Percentiles rank a stretch among this genome's conserved stretches.
These are phyloP conservation scores for Clarias fuscus DNA, from an alignment of 2,797 vertebrate species.

Conservation along the genomic window DNA sequence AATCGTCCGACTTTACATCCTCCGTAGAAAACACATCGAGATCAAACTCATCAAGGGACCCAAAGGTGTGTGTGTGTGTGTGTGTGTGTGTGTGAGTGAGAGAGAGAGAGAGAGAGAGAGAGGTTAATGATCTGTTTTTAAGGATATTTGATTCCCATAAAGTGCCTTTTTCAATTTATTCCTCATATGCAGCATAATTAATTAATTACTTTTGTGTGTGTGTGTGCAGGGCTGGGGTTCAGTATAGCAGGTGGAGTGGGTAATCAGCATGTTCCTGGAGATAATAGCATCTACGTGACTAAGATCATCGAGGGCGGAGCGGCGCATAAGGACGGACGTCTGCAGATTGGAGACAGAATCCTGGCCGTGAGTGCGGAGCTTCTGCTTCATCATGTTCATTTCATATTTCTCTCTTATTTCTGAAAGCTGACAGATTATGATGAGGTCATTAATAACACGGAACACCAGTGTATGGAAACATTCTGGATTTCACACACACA, in stretches of 20 bases:
- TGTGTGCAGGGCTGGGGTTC: slow-evolving; percentile 75
- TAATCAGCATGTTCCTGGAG: slow-evolving; percentile 87
- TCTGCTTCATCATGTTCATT: neutral
- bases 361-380: slow-evolving; percentile 68
- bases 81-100: neutral
- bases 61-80: slow-evolving; percentile 65
- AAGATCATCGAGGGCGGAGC: slow-evolving; percentile 89
- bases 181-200: neutral
- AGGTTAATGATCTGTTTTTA: neutral
- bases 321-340: slow-evolving; percentile 82
- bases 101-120: neutral
- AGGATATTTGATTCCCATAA: neutral
- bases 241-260: slow-evolving; percentile 85
- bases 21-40: slow-evolving; percentile 80
- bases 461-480: neutral
- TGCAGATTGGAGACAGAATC: slow-evolving; percentile 89
- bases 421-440: neutral
- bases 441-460: neutral
- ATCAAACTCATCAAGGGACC: slow-evolving; percentile 89
- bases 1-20: slow-evolving; percentile 85
- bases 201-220: slow-evolving; percentile 17
- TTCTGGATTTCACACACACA: neutral
- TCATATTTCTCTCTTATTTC: neutral
- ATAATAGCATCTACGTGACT: slow-evolving; percentile 89
- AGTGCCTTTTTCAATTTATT: neutral